phyloP scores from a whole-genome alignment of 2,888 invertebrate genomes.

The Macrosiphum euphorbiae region DNA sequence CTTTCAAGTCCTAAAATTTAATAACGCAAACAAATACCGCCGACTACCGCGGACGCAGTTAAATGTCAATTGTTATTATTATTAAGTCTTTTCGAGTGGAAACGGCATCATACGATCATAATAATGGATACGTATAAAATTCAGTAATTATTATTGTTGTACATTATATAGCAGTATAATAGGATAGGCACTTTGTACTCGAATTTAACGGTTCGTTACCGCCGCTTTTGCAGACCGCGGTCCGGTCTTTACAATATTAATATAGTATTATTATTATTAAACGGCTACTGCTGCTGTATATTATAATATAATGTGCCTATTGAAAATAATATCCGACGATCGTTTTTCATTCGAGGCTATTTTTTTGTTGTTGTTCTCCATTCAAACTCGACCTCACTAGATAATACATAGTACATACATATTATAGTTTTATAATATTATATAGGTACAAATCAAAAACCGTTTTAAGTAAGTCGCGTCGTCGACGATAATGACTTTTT shows the following conservation, averaged over 20 bases:
- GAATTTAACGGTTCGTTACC: slow-evolving; percentile 13
- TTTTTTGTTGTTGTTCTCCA: background rate
- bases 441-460: background rate
- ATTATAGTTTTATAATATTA: background rate
- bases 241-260: background rate
- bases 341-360: background rate
- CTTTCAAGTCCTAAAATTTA: background rate
- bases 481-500: background rate
- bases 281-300: background rate
- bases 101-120: background rate
- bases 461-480: background rate
- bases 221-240: background rate
- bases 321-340: background rate
- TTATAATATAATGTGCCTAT: background rate
- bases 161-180: background rate
- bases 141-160: background rate
- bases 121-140: background rate
- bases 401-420: background rate
- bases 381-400: background rate
- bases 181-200: background rate
- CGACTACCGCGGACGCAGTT: background rate
- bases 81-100: background rate
- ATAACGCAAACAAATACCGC: background rate
- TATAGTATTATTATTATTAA: background rate
- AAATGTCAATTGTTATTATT: slow-evolving; percentile 17